Percentiles rank a stretch among this genome's conserved stretches.
phyloP scores from a whole-genome alignment of 1,140 invertebrate species.

The Chrysomallon squamiferum region DNA sequence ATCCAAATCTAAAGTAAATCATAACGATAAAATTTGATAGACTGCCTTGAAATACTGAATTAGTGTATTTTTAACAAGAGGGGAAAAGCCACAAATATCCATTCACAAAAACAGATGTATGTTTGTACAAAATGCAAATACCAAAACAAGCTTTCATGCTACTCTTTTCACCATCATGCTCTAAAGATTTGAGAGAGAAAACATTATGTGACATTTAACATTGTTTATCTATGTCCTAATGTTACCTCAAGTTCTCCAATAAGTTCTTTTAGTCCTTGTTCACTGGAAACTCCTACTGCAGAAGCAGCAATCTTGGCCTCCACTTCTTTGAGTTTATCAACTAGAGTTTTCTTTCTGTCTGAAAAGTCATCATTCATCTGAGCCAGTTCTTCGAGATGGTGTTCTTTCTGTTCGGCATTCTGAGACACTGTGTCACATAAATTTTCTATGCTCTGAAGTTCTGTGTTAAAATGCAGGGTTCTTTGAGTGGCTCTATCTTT shows the following conservation, averaged over 20 bases:
- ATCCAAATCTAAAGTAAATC: too few relatives aligned
- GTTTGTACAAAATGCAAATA: too few relatives aligned
- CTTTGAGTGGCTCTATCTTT: conserved; percentile 55
- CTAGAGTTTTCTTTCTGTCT: conserved; percentile 39
- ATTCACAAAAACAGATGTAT: too few relatives aligned
- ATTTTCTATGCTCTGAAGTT: conserved; percentile 43
- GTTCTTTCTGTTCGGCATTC: conserved; percentile 45
- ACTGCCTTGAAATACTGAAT: too few relatives aligned
- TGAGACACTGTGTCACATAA: conserved; percentile 41
- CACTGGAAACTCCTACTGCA: conserved; percentile 35
- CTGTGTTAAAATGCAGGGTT: conserved; percentile 53
- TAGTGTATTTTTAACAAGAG: too few relatives aligned
- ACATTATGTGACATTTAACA: too few relatives aligned
- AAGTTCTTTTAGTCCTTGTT: conserved; percentile 48
- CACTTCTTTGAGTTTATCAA: conserved; percentile 35
- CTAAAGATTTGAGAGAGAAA: too few relatives aligned
- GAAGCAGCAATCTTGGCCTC: conserved; percentile 32
- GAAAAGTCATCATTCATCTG: conserved; percentile 47
- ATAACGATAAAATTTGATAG: too few relatives aligned
- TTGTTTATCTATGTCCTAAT: background rate
- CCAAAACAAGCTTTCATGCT: too few relatives aligned
- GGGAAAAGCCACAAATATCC: too few relatives aligned
- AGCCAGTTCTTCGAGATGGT: conserved; percentile 48
- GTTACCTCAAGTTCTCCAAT: conserved; percentile 53
- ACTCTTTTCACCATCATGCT: too few relatives aligned